Evolutionary conservation across 2,113 vertebrate genomes (phyloP).

Genomic region (Perca flavescens): DNA sequence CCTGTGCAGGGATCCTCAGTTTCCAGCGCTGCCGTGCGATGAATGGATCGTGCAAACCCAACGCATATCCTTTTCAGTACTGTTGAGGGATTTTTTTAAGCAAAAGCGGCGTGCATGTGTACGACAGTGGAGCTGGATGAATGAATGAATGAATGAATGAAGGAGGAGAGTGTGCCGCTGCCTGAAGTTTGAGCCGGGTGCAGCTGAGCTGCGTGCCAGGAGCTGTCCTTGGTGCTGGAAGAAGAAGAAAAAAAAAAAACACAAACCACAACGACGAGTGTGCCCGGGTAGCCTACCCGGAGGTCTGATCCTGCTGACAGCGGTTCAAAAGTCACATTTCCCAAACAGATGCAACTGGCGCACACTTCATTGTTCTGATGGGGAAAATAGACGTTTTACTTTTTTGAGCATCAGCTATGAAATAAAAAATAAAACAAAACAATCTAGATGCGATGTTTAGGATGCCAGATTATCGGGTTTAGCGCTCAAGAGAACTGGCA

Average conservation of each 20-base stretch:
- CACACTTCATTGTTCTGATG: constrained; percentile 18
- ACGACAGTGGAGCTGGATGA: constrained; percentile 18
- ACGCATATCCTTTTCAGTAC: constrained; percentile 54
- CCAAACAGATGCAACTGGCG: constrained; percentile 11
- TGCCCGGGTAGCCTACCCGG: constrained; percentile 54
- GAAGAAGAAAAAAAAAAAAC: background rate
- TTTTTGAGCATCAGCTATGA: background rate
- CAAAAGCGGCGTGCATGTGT: constrained; percentile 10
- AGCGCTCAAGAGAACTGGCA: background rate
- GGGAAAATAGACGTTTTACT: background rate
- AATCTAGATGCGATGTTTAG: constrained; percentile 3
- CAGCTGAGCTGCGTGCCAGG: constrained; percentile 54
- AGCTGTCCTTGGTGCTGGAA: constrained; percentile 84
- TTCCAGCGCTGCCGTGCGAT: constrained; percentile 53
- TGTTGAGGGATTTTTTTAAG: constrained; percentile 1
- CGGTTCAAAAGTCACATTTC: constrained; percentile 51
- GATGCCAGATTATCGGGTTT: constrained; percentile 1
- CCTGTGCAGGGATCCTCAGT: constrained; percentile 60
- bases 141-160: background rate
- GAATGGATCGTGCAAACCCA: constrained; percentile 7
- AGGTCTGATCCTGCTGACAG: constrained; percentile 41
- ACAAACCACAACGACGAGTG: constrained; percentile 6
- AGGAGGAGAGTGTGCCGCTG: constrained; percentile 29
- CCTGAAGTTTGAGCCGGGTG: constrained; percentile 68
- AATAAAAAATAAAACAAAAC: background rate